Evolutionary conservation across 2,888 invertebrate genomes (phyloP).

Genomic region (Spicauda simplicius): DNA sequence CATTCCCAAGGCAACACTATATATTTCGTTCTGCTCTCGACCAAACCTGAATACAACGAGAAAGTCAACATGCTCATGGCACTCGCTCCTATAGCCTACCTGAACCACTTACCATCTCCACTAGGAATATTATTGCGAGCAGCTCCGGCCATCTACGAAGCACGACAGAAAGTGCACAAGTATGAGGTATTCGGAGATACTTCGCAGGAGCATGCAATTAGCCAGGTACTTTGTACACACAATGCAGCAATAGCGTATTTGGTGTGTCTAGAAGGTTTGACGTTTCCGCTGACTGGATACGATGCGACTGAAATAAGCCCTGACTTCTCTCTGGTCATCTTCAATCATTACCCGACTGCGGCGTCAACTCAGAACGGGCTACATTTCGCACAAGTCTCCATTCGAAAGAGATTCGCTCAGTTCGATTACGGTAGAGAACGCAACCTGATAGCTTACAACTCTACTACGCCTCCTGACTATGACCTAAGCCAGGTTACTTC

Average conservation of each 20-base stretch:
- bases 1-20: constrained; percentile 89
- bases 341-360: constrained; percentile 55
- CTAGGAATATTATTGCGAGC: constrained; percentile 20
- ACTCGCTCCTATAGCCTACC: constrained; percentile 57
- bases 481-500: constrained; percentile 52
- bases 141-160: constrained; percentile 27
- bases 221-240: constrained; percentile 34
- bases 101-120: constrained; percentile 44
- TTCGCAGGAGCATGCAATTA: constrained; percentile 20
- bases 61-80: constrained; percentile 82
- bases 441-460: constrained; percentile 50
- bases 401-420: constrained; percentile 45
- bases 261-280: constrained; percentile 37
- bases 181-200: constrained; percentile 39
- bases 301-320: constrained; percentile 50
- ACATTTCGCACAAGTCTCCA: constrained; percentile 52
- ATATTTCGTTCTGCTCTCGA: constrained; percentile 82
- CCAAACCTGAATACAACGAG: constrained; percentile 83
- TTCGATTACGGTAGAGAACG: constrained; percentile 53
- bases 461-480: constrained; percentile 50
- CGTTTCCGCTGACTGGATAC: constrained; percentile 39
- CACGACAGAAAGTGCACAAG: constrained; percentile 19
- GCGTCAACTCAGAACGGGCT: constrained; percentile 52
- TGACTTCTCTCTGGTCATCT: constrained; percentile 45
- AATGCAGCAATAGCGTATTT: constrained; percentile 28